Evolutionary conservation across 2,113 vertebrate species (phyloP), one percentile per base, ranked within the genome.

Genomic region (Entelurus aequoreus): DNA sequence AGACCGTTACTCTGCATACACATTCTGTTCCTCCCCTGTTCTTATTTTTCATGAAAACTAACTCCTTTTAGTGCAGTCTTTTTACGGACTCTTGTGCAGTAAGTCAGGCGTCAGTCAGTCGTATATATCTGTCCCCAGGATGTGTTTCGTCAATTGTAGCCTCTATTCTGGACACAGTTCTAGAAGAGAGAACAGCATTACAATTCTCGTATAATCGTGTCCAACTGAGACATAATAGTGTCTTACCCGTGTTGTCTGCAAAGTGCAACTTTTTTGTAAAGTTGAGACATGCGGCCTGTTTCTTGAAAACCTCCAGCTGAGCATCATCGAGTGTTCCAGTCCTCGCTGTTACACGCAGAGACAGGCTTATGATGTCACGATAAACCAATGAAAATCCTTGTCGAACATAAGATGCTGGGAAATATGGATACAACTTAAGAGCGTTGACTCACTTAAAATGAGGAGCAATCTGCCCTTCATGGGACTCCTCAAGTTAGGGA

Each of bases 371-470:
- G n/a, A 50, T 28, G 35, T 21, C 38, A 47, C 44, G 2, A 14
- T 42, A 1, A 9, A 48, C 6, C 2, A 8, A 1, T 8, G 2
- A 56, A 40, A 53, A 11, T 13, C 28, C 28, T 19, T 28, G 11
- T 52, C 16, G 10, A 12, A 28, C 5, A 28, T 11, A 53, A 14
- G 11, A 21, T 35, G 19, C 5, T 51, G 28, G 8, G 3, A 42
- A 9, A 9, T 42, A 42, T 16, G 6, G n/a, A 49, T 50, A 19
- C n/a, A 19, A n/a, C 6, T n/a, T 8, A 9, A 51, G 8, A 19
- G 7, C 10, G 55, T 8, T 15, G 11, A 73, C 78, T 79, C 50
- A 84, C 75, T 77, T 52, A 82, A 77, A 6, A 85, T 1, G 49
- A 38, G 60, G 15, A 85, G 8, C 57, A n/a, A 35, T 62, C 54